Base-by-base conservation (phyloP, 2,797 vertebrate genomes). In the Acipenser transmontanus region DNA sequence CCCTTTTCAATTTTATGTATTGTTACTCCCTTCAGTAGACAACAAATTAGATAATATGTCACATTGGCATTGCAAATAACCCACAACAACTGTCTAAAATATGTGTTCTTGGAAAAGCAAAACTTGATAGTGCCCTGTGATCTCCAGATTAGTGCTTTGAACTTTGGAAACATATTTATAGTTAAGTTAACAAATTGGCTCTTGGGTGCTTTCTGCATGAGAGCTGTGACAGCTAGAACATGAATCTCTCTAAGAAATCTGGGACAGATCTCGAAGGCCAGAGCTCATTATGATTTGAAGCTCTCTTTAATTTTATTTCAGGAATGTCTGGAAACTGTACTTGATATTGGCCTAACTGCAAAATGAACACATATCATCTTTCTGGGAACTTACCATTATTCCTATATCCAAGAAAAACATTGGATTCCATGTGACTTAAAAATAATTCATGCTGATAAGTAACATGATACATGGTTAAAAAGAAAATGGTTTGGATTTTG, bases 401-500 rank as follows among this genome's bases (percentile, higher is more conserved):
- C 54, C 12, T 7, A 13, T 57, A 4, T n/a, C 54, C 12, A 57
- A 57, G 9, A 59, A n/a, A 34, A 66, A 13, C 65, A 13, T 66
- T 50, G 10, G 12, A 49, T 60, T 66, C 10, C 12, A 48, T 17
- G 17, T n/a, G 12, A 17, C 8, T 14, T 7, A 48, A 61, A 60
- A 60, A 50, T 6, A 12, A 17, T 1, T 59, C 34, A 10, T 34
- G 4, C 34, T 57, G 12, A 57, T 6, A 49, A 65, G 47, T 65
- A 12, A 65, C 47, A 48, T n/a, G 47, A 10, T 56, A 47, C 14
- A 64, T 64, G 34, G 8, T 56, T 56, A 54, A 11, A 57, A 20
- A 48, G 59, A 69, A 61, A 65, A 61, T 50, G 62, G 64, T 49
- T 66, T 52, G 57, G 49, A 8, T 63, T 20, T n/a, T 13, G 9